Evolutionary conservation across 2,113 vertebrate genomes (phyloP).

Genomic region (Lichenostomus cassidix): DNA sequence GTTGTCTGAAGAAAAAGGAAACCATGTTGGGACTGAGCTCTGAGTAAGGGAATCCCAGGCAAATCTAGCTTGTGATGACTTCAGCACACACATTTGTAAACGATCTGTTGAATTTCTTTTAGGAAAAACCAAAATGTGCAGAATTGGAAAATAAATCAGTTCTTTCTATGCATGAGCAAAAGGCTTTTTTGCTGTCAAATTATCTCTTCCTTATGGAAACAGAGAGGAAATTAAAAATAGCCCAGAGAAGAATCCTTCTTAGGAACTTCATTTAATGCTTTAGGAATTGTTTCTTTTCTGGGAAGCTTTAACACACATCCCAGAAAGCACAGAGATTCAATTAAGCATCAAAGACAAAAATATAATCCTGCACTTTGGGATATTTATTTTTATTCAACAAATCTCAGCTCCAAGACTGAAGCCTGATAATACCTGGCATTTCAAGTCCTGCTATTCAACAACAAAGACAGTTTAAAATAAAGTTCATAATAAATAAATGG

Average conservation of each 20-base stretch:
- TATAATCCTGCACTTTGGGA: neutral
- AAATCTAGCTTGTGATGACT: slow-evolving; percentile 11
- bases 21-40: neutral
- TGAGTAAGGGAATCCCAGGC: neutral
- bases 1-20: neutral
- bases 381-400: slow-evolving; percentile 64
- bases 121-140: slow-evolving; percentile 36
- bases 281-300: slow-evolving; percentile 54
- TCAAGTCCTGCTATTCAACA: slow-evolving; percentile 25
- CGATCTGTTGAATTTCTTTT: slow-evolving; percentile 52
- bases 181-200: slow-evolving; percentile 46
- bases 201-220: slow-evolving; percentile 45
- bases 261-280: slow-evolving; percentile 51
- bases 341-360: slow-evolving; percentile 69
- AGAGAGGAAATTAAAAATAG: slow-evolving; percentile 60
- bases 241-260: slow-evolving; percentile 20
- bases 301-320: slow-evolving; percentile 47
- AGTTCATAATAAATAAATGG: slow-evolving; percentile 62
- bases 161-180: slow-evolving; percentile 57
- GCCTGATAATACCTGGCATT: slow-evolving; percentile 54
- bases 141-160: slow-evolving; percentile 50
- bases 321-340: slow-evolving; percentile 65
- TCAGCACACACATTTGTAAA: slow-evolving; percentile 40
- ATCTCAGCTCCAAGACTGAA: slow-evolving; percentile 16
- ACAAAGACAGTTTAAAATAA: slow-evolving; percentile 46